Evolutionary conservation across 1,140 invertebrate species (phyloP), one percentile per base, ranked within the genome.

Genomic region (Tyrophagus putrescentiae): DNA sequence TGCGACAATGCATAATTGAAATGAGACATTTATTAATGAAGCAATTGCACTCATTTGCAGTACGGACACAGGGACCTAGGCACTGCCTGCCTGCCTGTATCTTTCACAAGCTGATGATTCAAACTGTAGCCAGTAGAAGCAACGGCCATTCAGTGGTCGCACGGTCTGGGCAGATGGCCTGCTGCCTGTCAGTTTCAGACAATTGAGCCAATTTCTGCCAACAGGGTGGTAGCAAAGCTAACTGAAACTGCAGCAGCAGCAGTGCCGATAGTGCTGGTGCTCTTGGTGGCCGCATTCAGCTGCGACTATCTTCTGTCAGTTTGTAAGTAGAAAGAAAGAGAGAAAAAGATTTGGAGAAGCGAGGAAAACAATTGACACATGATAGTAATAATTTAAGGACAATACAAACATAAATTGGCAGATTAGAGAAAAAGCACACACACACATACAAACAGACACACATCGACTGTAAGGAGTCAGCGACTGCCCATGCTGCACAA

Each of bases 21-120:
- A 48, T 48, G 45, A 48, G 45, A 48, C 45, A 48, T 25, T 48
- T 48, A 48, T 48, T 48, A 48, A 48, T 48, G 45, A 48, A 48
- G 21, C 45, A 48, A 48, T 48, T 48, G 45, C 18, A 9, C 45
- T 21, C 36, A 39, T 39, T 39, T 39, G 36, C 36, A 21, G 13
- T 21, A 13, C 36, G 21, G 36, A 13, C 36, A n/a, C n/a, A n/a
- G n/a, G n/a, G n/a, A n/a, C n/a, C n/a, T n/a, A n/a, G n/a, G n/a
- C n/a, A n/a, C n/a, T n/a, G n/a, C n/a, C n/a, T n/a, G n/a, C n/a
- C n/a, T n/a, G n/a, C n/a, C n/a, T n/a, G n/a, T n/a, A n/a, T n/a
- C n/a, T n/a, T n/a, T n/a, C n/a, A n/a, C n/a, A n/a, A n/a, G n/a
- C n/a, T n/a, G n/a, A n/a, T n/a, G n/a, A n/a, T n/a, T n/a, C n/a